Evolutionary conservation across 2,113 vertebrate species (phyloP), one percentile per base, ranked within the genome.

Genomic region (Daphoenositta chrysoptera): DNA sequence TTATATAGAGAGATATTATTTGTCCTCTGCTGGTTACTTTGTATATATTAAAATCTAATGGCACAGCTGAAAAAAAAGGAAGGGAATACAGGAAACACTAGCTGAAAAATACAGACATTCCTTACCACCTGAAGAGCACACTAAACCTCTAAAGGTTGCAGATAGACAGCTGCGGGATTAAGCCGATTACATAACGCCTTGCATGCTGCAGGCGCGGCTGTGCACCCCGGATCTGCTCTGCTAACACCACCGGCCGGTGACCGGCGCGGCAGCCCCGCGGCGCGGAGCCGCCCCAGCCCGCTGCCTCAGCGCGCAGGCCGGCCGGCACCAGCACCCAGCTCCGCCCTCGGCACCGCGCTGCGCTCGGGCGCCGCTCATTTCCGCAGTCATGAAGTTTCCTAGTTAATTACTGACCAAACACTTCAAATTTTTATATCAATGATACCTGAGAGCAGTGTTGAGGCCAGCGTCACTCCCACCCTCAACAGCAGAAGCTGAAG

Each of bases 301-400:
- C 16, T 0, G 64, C 7, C 63, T 11, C 31, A 3, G 60, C 5
- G 53, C 51, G 7, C 61, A 56, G 16, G 37, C 4, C 26, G 6
- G 44, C 14, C 66, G 17, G 14, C 51, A 2, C 13, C 3, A 1
- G 1, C 7, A 8, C 31, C 11, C 4, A 17, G 28, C 42, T 31
- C n/a, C 2, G 14, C 58, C 48, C 65, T 9, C 3, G 20, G 6
- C 61, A 5, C 42, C 0, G 14, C 17, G 7, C 54, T 0, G 1
- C 3, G 2, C 3, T 27, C 58, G 10, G 33, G 13, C 0, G 9
- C 4, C 2, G 23, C 37, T 15, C 13, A 16, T 28, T 85, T 71
- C 50, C 6, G 31, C 69, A 47, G 28, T 5, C 39, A 5, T 0
- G 4, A 8, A 7, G 24, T 22, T 18, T 70, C n/a, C 61, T 5